A percentile compares a stretch with the other conserved stretches of the same genome.
These are phyloP conservation scores for Asteroscopus sphinx DNA, from an alignment of 2,888 invertebrate species.

Conservation along the genomic window DNA sequence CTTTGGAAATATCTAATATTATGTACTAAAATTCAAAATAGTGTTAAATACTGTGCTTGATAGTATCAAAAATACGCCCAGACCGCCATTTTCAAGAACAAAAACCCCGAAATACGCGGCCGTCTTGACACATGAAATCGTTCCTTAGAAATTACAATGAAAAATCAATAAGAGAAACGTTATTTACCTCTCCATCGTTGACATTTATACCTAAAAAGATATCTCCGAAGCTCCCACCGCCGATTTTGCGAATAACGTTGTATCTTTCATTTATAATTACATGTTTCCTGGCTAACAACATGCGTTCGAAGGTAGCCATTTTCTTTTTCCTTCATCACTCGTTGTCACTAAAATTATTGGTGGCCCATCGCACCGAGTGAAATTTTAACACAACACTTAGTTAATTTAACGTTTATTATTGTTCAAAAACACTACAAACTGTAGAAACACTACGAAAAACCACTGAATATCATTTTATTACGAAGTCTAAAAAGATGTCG, in stretches of 20 bases:
- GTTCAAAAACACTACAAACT: conserved; percentile 75
- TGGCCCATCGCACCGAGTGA: conserved; percentile 79
- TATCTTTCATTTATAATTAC: conserved; percentile 95
- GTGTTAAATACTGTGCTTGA: conserved; percentile 26
- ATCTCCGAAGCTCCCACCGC: conserved; percentile 99
- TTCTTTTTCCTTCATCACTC: conserved; percentile 86
- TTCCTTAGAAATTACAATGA: conserved; percentile 53
- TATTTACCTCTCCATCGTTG: conserved; percentile 95
- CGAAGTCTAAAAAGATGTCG: conserved; percentile 80
- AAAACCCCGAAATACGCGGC: conserved; percentile 78
- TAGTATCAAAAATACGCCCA: conserved; percentile 70
- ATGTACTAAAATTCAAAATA: conserved; percentile 10
- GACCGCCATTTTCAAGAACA: conserved; percentile 80
- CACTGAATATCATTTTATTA: conserved; percentile 81
- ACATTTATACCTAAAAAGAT: conserved; percentile 98
- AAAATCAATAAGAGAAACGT: conserved; percentile 53
- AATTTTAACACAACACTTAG: conserved; percentile 77
- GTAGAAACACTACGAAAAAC: conserved; percentile 77
- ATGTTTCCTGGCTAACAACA: conserved; percentile 82
- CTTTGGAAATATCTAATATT: conserved; percentile 3
- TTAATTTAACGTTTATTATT: conserved; percentile 73
- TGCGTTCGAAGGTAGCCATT: conserved; percentile 87
- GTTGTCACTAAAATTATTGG: conserved; percentile 81
- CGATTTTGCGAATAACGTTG: conserved; percentile 98
- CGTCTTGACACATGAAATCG: conserved; percentile 68